Percentiles rank a stretch among this genome's conserved stretches.
Conservation (phyloP, 1,140 invertebrate genomes). For the Aporrectodea caliginosa region DNA sequence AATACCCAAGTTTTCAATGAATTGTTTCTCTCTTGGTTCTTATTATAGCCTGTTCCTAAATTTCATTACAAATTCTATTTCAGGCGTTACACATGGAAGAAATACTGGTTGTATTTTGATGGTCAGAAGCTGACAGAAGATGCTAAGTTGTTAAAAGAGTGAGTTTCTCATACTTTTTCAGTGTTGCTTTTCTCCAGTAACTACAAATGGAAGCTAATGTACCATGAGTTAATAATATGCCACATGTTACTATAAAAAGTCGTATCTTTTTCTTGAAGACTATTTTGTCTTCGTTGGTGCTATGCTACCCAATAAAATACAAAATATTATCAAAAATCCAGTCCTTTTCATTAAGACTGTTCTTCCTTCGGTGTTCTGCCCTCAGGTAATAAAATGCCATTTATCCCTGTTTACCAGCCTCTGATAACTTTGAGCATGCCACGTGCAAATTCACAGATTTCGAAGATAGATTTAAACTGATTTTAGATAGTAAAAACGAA, state of each 20-base stretch:
- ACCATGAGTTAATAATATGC: neutral
- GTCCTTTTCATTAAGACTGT: too few species aligned
- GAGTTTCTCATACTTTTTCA: conserved; percentile 32
- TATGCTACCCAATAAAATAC: neutral
- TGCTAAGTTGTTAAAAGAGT: conserved; percentile 60
- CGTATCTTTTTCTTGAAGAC: neutral
- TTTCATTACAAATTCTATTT: conserved; percentile 18
- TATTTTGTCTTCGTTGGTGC: neutral
- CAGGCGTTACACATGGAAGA: conserved; percentile 68
- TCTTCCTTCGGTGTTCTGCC: too few species aligned
- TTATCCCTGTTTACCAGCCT: too few species aligned
- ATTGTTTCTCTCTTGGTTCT: neutral
- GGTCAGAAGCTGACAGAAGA: conserved; percentile 62
- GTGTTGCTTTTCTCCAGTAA: neutral
- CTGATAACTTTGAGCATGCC: too few species aligned
- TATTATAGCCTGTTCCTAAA: neutral
- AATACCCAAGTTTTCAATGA: neutral
- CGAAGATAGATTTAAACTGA: too few species aligned
- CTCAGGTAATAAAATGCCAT: too few species aligned
- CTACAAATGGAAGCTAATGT: neutral
- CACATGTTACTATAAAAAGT: neutral
- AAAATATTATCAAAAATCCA: neutral
- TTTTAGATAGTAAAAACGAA: too few species aligned
- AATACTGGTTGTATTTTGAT: conserved; percentile 63
- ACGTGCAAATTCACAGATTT: too few species aligned